These are phyloP conservation scores for Dendrophyllia cribrosa DNA, from an alignment of 64 coral and sea anemone species.

Conservation along the genomic window DNA sequence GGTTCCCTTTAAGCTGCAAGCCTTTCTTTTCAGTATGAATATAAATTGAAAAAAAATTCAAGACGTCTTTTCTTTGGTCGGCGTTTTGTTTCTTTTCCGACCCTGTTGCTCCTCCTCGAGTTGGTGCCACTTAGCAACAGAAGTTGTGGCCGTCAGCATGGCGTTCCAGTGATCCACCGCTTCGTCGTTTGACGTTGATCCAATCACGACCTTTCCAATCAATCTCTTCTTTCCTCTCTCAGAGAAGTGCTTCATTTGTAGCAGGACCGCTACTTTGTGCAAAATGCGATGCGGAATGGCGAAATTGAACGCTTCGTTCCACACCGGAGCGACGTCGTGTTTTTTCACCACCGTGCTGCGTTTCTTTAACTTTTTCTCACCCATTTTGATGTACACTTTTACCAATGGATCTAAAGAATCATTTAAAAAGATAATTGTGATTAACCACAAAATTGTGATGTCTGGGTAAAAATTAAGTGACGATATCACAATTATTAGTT, in stretches of 20 bases:
- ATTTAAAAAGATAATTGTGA: not conserved
- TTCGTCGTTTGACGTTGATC: constrained; percentile 83
- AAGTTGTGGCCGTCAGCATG: constrained; percentile 73
- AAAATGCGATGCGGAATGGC: constrained; percentile 85
- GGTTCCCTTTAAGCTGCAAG: not conserved
- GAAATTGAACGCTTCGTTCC: constrained; percentile 96
- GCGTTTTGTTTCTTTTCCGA: not conserved
- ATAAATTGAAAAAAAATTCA: not conserved
- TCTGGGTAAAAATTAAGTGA: too few species aligned
- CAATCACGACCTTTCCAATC: constrained; percentile 83
- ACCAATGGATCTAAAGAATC: constrained; percentile 79
- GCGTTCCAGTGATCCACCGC: constrained; percentile 95
- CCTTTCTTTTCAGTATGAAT: not conserved
- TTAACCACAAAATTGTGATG: too few species aligned
- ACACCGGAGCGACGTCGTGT: constrained; percentile 77
- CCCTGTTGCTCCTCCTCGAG: constrained; percentile 50
- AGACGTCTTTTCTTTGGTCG: constrained; percentile 10
- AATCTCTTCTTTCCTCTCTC: constrained; percentile 84
- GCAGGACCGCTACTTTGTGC: constrained; percentile 76
- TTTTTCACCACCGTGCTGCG: constrained; percentile 85
- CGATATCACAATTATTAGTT: too few species aligned
- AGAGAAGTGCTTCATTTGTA: constrained; percentile 89
- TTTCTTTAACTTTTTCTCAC: constrained; percentile 91
- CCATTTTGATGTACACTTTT: constrained; percentile 94
- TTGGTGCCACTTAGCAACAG: constrained; percentile 84